Percentiles rank a stretch among this genome's conserved stretches.
Conservation (phyloP, 1,140 invertebrate species). For the Zophobas morio region DNA sequence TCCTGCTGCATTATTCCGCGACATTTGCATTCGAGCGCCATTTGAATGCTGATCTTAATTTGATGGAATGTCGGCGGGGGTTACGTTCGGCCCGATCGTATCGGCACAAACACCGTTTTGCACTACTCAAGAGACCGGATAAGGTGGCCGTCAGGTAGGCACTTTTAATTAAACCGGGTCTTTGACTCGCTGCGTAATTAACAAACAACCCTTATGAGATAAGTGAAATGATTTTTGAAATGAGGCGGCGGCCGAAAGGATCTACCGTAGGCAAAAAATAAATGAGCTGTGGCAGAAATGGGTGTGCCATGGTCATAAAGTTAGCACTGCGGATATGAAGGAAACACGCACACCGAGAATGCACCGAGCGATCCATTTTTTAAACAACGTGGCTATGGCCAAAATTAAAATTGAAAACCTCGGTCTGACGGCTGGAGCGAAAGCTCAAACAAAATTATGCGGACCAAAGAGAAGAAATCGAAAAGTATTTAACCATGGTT, state of each 20-base stretch:
- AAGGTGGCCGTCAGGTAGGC: slow-evolving; percentile 52
- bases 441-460: no score
- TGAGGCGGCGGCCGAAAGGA: slow-evolving; percentile 43
- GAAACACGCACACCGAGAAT: slow-evolving; percentile 29
- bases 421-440: no score
- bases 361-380: slow-evolving; percentile 6
- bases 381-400: no score
- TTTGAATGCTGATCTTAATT: slow-evolving; percentile 56
- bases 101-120: slow-evolving; percentile 52
- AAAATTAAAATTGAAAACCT: no score
- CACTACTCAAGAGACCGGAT: slow-evolving; percentile 58
- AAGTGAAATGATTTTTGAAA: slow-evolving; percentile 53
- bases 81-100: slow-evolving; percentile 42
- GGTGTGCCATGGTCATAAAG: slow-evolving; percentile 50
- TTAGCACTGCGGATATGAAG: slow-evolving; percentile 43
- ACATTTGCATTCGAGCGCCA: slow-evolving; percentile 55
- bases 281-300: slow-evolving; percentile 54
- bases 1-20: slow-evolving; percentile 53
- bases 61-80: slow-evolving; percentile 50
- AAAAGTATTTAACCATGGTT: no score
- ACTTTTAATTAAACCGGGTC: slow-evolving; percentile 57
- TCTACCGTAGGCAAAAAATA: slow-evolving; percentile 50
- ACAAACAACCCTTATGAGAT: slow-evolving; percentile 54
- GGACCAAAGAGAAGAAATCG: no score
- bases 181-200: slow-evolving; percentile 51